A percentile compares a stretch with the other conserved stretches of the same genome.
These are phyloP conservation scores for Caprella mutica DNA, from an alignment of 2,888 invertebrate species.

Conservation along the genomic window DNA sequence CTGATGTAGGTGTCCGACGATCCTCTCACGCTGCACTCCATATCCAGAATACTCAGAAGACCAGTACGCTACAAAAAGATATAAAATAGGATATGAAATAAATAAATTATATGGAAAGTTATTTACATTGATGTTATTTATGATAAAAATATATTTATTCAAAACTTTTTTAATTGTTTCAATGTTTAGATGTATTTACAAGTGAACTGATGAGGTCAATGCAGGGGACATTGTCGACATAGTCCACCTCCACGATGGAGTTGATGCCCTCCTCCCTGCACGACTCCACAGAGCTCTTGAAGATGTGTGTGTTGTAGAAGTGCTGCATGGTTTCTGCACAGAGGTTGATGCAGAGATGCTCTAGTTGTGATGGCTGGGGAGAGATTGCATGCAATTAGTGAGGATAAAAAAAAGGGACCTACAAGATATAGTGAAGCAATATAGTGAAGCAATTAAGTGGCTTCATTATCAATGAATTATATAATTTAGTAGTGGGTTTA, in stretches of 20 bases:
- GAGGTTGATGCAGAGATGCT: conserved; percentile 86
- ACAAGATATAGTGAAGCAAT: too few species aligned
- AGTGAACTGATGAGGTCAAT: conserved; percentile 88
- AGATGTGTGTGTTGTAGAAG: conserved; percentile 93
- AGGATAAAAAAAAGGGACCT: too few species aligned
- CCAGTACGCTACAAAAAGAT: conserved; percentile 62
- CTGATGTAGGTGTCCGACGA: conserved; percentile 67
- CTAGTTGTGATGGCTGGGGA: conserved; percentile 62
- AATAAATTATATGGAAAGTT: too few species aligned
- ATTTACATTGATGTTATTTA: too few species aligned
- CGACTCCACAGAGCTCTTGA: conserved; percentile 84
- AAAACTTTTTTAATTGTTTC: too few species aligned
- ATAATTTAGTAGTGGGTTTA: too few species aligned
- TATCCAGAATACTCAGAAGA: conserved; percentile 78
- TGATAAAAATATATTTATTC: too few species aligned
- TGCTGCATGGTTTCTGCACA: conserved; percentile 97
- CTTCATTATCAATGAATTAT: background rate
- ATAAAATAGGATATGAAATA: too few species aligned
- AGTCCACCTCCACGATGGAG: conserved; percentile 80
- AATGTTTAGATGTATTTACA: conserved; percentile 44
- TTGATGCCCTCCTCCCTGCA: conserved; percentile 85
- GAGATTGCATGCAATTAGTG: background rate
- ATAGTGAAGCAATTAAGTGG: background rate
- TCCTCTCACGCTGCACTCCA: conserved; percentile 73
- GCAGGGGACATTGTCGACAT: conserved; percentile 89